These are phyloP conservation scores for Ditula angustiorana DNA, from an alignment of 2,888 invertebrate genomes.

Conservation along the genomic window DNA sequence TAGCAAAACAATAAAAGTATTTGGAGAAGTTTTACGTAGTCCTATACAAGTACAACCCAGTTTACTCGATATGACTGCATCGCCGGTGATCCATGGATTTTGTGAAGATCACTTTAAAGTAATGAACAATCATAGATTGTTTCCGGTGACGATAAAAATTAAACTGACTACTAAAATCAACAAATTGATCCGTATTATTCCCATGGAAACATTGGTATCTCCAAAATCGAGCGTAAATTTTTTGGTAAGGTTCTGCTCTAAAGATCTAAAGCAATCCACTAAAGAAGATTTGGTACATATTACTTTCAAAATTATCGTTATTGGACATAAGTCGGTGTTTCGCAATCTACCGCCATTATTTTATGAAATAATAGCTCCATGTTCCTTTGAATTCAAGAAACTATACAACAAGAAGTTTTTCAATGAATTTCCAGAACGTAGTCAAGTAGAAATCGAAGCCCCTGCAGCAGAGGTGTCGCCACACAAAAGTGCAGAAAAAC, in stretches of 20 bases:
- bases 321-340: constrained; percentile 60
- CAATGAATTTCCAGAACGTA: constrained; percentile 29
- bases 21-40: constrained; percentile 66
- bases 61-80: constrained; percentile 68
- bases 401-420: constrained; percentile 39
- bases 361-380: constrained; percentile 59
- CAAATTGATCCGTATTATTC: constrained; percentile 62
- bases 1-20: constrained; percentile 61
- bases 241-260: constrained; percentile 60
- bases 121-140: constrained; percentile 61
- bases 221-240: constrained; percentile 52
- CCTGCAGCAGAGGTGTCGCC: background rate
- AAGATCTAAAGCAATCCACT: constrained; percentile 44
- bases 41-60: constrained; percentile 65
- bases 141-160: constrained; percentile 61
- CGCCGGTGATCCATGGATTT: constrained; percentile 62
- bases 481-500: constrained; percentile 1
- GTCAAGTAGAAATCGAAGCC: background rate
- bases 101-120: constrained; percentile 61
- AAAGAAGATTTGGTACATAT: constrained; percentile 63
- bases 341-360: constrained; percentile 64
- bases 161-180: constrained; percentile 67
- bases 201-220: constrained; percentile 58
- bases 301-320: constrained; percentile 65
- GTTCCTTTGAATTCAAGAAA: constrained; percentile 24